A percentile compares a stretch with the other conserved stretches of the same genome.
Evolutionary conservation across 2,888 invertebrate genomes (phyloP).

Genomic region (Incurvaria masculella): DNA sequence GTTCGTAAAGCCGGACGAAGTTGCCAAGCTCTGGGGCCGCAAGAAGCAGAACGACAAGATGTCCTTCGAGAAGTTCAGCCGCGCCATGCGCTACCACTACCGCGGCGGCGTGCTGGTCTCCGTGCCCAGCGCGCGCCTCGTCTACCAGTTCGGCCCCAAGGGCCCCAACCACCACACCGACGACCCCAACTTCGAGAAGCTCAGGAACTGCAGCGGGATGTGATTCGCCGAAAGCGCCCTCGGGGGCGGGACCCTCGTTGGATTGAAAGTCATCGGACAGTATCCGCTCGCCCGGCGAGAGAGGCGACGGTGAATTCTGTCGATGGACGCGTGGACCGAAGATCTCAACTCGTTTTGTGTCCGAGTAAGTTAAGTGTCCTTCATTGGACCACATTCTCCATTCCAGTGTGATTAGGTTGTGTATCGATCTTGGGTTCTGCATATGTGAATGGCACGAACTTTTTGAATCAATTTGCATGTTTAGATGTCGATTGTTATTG

Average conservation of each 20-base stretch:
- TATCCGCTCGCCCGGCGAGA: too few species aligned
- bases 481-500: neutral
- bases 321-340: too few species aligned
- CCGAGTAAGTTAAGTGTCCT: too few species aligned
- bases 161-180: slow-evolving; percentile 74
- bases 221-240: too few species aligned
- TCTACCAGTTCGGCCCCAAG: slow-evolving; percentile 79
- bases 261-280: too few species aligned
- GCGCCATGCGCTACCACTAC: slow-evolving; percentile 88
- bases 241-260: too few species aligned
- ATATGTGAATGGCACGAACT: neutral
- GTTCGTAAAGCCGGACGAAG: slow-evolving; percentile 82
- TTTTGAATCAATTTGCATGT: neutral
- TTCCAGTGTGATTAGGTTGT: too few species aligned
- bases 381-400: too few species aligned
- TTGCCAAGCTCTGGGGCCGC: slow-evolving; percentile 84
- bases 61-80: slow-evolving; percentile 90
- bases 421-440: too few species aligned
- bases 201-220: neutral
- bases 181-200: slow-evolving; percentile 42
- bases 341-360: too few species aligned
- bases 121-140: slow-evolving; percentile 71
- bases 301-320: too few species aligned
- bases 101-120: slow-evolving; percentile 71
- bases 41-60: slow-evolving; percentile 83